Evolutionary conservation across 2,797 vertebrate genomes (phyloP).

Genomic region (Strix occidentalis): DNA sequence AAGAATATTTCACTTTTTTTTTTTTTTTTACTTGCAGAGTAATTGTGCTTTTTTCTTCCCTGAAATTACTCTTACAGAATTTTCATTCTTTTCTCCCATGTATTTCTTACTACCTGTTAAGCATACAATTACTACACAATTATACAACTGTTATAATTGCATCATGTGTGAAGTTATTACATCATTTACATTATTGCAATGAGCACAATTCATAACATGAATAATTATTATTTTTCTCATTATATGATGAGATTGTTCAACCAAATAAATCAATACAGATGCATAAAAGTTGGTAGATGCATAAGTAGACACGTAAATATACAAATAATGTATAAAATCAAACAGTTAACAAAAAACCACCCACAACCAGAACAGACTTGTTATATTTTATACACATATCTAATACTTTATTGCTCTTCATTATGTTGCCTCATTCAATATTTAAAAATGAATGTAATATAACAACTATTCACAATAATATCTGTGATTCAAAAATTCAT

Average conservation of each 20-base stretch:
- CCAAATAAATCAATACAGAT: background rate
- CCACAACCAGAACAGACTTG: background rate
- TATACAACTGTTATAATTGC: background rate
- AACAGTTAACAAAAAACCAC: rapidly evolving
- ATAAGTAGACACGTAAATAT: background rate
- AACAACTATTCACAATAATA: background rate
- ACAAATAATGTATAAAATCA: background rate
- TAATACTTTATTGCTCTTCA: background rate
- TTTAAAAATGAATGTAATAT: background rate
- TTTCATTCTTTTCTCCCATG: background rate
- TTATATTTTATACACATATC: background rate
- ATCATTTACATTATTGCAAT: background rate
- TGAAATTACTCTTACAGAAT: background rate
- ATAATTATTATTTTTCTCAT: background rate
- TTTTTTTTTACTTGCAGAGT: background rate
- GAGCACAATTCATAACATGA: background rate
- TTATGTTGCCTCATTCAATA: background rate
- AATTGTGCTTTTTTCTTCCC: background rate
- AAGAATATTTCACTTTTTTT: background rate
- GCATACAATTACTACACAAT: background rate
- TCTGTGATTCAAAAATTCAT: background rate
- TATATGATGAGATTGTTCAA: background rate
- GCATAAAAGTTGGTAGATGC: background rate
- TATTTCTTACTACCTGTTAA: background rate
- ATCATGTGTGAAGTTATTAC: background rate